Conservation (phyloP, 1,140 invertebrate genomes). For the Papilio glaucus region DNA sequence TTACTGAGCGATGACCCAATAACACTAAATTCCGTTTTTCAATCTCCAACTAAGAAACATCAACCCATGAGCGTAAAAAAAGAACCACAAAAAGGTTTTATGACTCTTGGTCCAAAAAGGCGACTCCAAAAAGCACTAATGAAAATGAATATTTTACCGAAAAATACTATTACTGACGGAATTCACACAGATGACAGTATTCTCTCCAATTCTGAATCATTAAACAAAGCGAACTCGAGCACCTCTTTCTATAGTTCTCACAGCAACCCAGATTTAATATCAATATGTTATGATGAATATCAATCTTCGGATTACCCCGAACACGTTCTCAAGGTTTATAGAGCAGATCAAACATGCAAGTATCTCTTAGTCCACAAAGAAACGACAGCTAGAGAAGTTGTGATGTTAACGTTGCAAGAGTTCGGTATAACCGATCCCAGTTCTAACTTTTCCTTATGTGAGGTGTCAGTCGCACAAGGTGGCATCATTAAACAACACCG, state of each 20-base stretch:
- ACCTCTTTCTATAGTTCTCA: slow-evolving; percentile 91
- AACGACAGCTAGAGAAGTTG: slow-evolving; percentile 98
- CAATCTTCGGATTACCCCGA: slow-evolving; percentile 95
- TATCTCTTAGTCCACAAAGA: slow-evolving; percentile 99
- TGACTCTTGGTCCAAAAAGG: slow-evolving; percentile 93
- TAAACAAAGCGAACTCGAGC: slow-evolving; percentile 77
- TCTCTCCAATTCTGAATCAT: slow-evolving; percentile 76
- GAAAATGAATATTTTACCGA: slow-evolving; percentile 96
- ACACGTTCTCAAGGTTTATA: slow-evolving; percentile 98
- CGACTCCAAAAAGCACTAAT: slow-evolving; percentile 94
- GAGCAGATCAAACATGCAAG: slow-evolving; percentile 98
- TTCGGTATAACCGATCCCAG: slow-evolving; percentile 97
- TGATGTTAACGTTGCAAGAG: slow-evolving; percentile 98
- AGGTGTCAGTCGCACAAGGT: slow-evolving; percentile 96
- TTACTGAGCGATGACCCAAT: slow-evolving; percentile 90
- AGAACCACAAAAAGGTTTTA: slow-evolving; percentile 90
- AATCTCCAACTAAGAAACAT: slow-evolving; percentile 92
- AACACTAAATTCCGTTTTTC: slow-evolving; percentile 90
- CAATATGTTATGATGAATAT: slow-evolving; percentile 90
- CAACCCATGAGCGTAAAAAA: slow-evolving; percentile 88
- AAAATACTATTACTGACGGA: slow-evolving; percentile 90
- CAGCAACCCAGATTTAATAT: slow-evolving; percentile 95
- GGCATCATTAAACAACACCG: slow-evolving; percentile 98
- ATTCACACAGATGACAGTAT: slow-evolving; percentile 85
- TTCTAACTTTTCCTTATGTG: slow-evolving; percentile 96